Evolutionary conservation across 2,797 vertebrate genomes (phyloP), one percentile per base, ranked within the genome.

Genomic region (Syndactyla subalaris): DNA sequence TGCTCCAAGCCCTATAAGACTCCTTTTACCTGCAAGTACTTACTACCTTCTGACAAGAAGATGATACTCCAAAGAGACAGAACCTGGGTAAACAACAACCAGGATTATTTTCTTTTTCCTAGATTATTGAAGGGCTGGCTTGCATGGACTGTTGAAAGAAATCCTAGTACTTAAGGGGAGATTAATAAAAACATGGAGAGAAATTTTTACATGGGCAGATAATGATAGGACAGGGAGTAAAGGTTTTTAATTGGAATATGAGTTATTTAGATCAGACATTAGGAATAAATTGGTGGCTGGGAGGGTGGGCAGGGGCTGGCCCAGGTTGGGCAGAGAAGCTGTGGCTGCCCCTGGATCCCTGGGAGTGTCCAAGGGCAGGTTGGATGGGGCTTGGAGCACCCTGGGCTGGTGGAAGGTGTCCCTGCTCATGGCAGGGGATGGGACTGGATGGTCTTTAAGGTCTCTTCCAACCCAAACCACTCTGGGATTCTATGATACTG

Each of bases 371-470:
- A 5, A 41, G 34, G 12, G 12, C 41, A 32, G 10, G 26, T 0
- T 68, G 61, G 68, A 59, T 0, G 0, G 29, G 19, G 23, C 23
- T 58, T 29, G 54, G 34, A 74, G 12, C 17, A 36, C 0, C 30
- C 14, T 61, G 70, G 46, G 12, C 4, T 0, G 19, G 54, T 41
- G 46, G 34, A 3, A 81, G 17, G 9, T 15, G n/a, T 59, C 45
- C 38, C 61, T 59, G 26, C 21, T n/a, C 39, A 22, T 11, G 46
- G 1, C 30, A 59, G 30, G 17, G n/a, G 6, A 2, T 67, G n/a
- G 52, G 0, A 27, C 4, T 2, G 10, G 24, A 10, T 49, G 51
- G 16, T 5, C 1, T 48, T 30, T 61, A 16, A 30, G 34, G 21
- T 30, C 8, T 26, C 5, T 61, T 27, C 21, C 46, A 10, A 8